Evolutionary conservation across 2,888 invertebrate species (phyloP), one percentile per base, ranked within the genome.

Genomic region (Amphipyra berbera): DNA sequence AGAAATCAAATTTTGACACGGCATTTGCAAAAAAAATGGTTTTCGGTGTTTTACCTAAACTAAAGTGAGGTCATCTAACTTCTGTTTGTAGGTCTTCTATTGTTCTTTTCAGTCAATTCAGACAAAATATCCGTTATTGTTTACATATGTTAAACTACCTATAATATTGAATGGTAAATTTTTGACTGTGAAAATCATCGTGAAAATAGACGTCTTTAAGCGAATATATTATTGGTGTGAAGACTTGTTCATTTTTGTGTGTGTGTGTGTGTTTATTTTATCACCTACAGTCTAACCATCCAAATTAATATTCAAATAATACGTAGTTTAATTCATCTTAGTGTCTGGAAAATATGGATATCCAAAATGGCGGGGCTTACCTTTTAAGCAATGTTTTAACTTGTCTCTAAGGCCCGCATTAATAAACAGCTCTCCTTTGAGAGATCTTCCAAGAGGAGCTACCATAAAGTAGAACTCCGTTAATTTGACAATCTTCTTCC

Each of bases 211-310:
- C 13, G 6, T 48, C 42, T 70, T 54, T 54, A 46, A 53, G 59
- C 35, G 40, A 52, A 50, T 13, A 54, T 37, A 54, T 59, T 12
- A 35, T 38, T 54, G 46, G 54, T 59, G 65, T 52, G 46, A 70
- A 70, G 54, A 38, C 40, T n/a, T 54, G 41, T 44, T 35, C 14
- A 38, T 35, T 38, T 7, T 52, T 37, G 47, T 49, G n/a, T n/a
- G n/a, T n/a, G n/a, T 54, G 49, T 13, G 35, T 41, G 45, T 49
- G 37, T 44, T 37, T 7, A 50, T 68, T 60, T 66, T 69, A 71
- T 9, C 52, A 53, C 21, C 12, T 45, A 45, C 8, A 30, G 37
- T 60, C 67, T 72, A 66, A 70, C 21, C 38, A 37, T n/a, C n/a
- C 54, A 38, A 46, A 67, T 15, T n/a, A 66, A 69, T 63, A 49